phyloP scores from a whole-genome alignment of 2,888 invertebrate genomes.

The Hyalella azteca region DNA sequence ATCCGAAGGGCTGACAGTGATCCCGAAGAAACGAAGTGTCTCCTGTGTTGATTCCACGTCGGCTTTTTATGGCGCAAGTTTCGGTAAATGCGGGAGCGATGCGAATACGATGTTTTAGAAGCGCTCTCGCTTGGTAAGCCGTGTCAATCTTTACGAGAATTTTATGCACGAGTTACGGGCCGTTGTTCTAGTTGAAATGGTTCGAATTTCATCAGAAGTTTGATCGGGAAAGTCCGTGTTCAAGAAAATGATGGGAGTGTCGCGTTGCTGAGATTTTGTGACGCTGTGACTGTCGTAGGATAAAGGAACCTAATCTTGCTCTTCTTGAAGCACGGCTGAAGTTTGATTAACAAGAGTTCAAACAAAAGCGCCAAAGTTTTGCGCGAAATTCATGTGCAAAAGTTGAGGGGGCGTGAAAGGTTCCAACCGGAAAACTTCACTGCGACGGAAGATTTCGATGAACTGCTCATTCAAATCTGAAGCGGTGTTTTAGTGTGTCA shows the following conservation, averaged over 20 bases:
- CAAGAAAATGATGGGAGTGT: constrained; percentile 31
- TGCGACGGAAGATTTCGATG: too few relatives aligned
- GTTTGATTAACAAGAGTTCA: constrained; percentile 18
- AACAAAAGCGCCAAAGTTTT: not conserved
- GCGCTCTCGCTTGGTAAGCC: constrained; percentile 21
- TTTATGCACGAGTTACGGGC: constrained; percentile 35
- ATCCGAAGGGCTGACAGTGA: not conserved
- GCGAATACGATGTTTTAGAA: constrained; percentile 33
- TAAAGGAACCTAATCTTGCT: constrained; percentile 5
- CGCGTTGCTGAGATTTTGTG: constrained; percentile 2
- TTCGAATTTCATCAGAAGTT: constrained; percentile 37
- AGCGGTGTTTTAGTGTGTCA: too few relatives aligned
- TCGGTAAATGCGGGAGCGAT: constrained; percentile 15
- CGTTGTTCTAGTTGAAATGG: constrained; percentile 36
- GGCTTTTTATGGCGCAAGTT: constrained; percentile 12
- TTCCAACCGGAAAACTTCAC: too few relatives aligned
- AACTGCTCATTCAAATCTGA: too few relatives aligned
- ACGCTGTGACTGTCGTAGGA: constrained; percentile 8
- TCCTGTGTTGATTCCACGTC: constrained; percentile 6
- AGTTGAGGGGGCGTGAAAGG: too few relatives aligned
- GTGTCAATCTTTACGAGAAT: constrained; percentile 35
- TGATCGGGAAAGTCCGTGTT: constrained; percentile 25
- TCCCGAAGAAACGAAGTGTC: constrained; percentile 13
- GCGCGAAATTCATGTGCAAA: not conserved
- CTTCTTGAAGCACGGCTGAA: not conserved